Evolutionary conservation across 2,113 vertebrate species (phyloP), one percentile per base, ranked within the genome.

Genomic region (Nothocercus julius): DNA sequence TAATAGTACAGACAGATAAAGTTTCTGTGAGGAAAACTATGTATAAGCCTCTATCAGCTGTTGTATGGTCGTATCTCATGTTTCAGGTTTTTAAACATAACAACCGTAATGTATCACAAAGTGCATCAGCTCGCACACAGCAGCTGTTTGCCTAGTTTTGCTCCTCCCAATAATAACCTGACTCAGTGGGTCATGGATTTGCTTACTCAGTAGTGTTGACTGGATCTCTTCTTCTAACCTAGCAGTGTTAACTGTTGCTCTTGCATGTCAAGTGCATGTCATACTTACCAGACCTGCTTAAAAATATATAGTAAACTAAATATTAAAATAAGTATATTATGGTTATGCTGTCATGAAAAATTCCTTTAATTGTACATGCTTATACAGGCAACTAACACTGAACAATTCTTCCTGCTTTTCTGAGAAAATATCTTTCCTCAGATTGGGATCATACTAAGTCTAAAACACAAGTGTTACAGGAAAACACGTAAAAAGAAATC

Each of bases 181-280:
- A 84, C 36, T 89, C 86, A 62, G 38, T 44, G 74, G 66, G n/a
- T 91, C 89, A 79, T 27, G 32, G 4, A 3, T 87, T 85, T 91
- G 58, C 32, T 90, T 94, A 61, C 44, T 86, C 73, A 84, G 92
- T 77, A 68, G 14, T 70, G 92, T n/a, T 84, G 53, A 58, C 25
- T 56, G 62, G 34, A 64, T 38, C 32, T 61, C n/a, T 86, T 77
- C 6, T 22, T 81, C 32, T 82, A 32, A 84, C 93, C 89, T 30
- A 92, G n/a, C 53, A 83, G 36, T 63, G 51, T 67, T 93, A 40
- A 67, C 76, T 59, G 32, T 34, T 15, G 61, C 38, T 85, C 28
- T 72, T 36, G 36, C 36, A 36, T 36, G 36, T 36, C 36, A 86
- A 53, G 7, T 54, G 47, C 11, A 32, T 8, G 70, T 18, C 22